Conservation (phyloP, 2,888 invertebrate genomes). For the Nomada ferruginata region DNA sequence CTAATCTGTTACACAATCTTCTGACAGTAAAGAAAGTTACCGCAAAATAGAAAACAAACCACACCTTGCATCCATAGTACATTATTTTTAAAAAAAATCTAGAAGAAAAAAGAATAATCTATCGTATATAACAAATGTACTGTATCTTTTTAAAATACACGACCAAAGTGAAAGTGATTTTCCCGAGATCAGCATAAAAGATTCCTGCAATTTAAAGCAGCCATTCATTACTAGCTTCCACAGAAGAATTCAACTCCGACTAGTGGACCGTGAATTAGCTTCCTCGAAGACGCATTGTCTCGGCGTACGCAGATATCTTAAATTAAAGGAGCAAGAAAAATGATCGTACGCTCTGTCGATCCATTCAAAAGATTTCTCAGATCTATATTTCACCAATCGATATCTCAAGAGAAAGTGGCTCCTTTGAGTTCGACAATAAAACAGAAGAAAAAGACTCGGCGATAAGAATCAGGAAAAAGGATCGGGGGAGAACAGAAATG, state of each 20-base stretch:
- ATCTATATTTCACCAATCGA: constrained; percentile 18
- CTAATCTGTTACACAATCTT: too few species aligned
- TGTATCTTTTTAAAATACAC: background rate
- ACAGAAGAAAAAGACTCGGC: too few species aligned
- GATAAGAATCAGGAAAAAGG: background rate
- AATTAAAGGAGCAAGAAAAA: constrained; percentile 6
- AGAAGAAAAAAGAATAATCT: background rate
- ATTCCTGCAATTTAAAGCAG: background rate
- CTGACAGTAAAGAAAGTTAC: too few species aligned
- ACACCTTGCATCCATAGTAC: background rate
- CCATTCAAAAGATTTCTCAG: background rate
- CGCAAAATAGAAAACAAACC: too few species aligned
- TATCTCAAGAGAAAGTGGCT: constrained; percentile 16
- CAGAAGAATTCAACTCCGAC: background rate
- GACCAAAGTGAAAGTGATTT: constrained; percentile 2
- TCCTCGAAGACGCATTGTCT: constrained; percentile 7
- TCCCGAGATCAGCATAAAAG: background rate
- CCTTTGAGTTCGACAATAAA: background rate
- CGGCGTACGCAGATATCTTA: background rate
- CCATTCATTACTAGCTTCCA: background rate
- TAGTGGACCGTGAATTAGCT: constrained; percentile 16
- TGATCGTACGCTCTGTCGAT: background rate
- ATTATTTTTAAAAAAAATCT: background rate
- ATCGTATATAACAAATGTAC: background rate
- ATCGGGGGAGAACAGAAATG: background rate